Conservation (phyloP, 30 jellyfish, hydroid and myxozoan genomes). For the Chironex yamaguchii region DNA sequence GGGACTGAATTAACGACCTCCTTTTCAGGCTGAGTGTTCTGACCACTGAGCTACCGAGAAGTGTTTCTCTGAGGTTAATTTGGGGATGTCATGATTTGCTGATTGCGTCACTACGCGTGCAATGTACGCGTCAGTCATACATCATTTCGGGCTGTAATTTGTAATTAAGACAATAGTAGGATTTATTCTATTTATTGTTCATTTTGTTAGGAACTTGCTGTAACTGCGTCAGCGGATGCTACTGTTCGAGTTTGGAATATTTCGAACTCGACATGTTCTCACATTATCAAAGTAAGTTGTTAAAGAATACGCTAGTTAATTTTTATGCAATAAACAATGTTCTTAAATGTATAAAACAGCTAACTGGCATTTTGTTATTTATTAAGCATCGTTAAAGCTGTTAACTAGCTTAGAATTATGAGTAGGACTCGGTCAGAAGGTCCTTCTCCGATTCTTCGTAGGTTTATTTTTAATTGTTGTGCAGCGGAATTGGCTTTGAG, state of each 20-base stretch:
- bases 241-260: constrained; percentile 98
- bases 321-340: no score
- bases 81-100: no score
- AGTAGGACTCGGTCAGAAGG: neutral
- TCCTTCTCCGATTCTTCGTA: neutral
- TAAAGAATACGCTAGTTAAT: neutral
- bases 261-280: constrained; percentile 89
- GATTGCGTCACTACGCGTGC: no score
- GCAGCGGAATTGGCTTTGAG: neutral
- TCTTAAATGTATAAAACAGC: neutral
- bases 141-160: no score
- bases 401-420: no score
- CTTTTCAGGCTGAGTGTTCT: no score
- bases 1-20: no score
- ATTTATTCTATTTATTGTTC: no score
- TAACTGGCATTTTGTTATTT: no score
- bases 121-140: no score
- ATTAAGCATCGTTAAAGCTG: no score
- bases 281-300: constrained; percentile 76
- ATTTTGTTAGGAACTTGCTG: constrained; percentile 92
- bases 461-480: neutral
- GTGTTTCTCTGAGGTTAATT: neutral
- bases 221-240: constrained; percentile 96
- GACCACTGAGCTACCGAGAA: neutral
- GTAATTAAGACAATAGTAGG: no score